Evolutionary conservation across 2,888 invertebrate genomes (phyloP).

Genomic region (Nebria salina): DNA sequence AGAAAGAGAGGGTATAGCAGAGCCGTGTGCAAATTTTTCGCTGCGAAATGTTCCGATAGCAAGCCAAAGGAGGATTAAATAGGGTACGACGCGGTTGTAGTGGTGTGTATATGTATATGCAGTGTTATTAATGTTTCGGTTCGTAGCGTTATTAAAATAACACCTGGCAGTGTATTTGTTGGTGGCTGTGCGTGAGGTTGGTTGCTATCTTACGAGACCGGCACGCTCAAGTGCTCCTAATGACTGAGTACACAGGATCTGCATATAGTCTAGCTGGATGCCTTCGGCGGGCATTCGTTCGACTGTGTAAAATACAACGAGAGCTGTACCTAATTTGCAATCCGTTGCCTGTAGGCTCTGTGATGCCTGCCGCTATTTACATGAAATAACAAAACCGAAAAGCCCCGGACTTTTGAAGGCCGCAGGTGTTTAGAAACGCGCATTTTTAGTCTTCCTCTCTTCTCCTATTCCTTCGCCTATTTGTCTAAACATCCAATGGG

Average conservation of each 20-base stretch:
- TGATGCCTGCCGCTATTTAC: conserved; percentile 30
- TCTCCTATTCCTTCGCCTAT: not conserved
- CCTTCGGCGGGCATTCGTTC: conserved; percentile 29
- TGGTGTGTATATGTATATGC: not conserved
- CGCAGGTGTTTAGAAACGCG: not conserved
- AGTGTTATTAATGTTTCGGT: conserved; percentile 30
- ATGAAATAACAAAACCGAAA: conserved; percentile 37
- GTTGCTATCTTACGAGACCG: conserved; percentile 18
- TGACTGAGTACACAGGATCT: conserved; percentile 62
- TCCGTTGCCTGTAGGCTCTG: conserved; percentile 50
- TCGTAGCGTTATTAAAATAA: conserved; percentile 37
- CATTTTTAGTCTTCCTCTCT: not conserved
- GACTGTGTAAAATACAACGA: conserved; percentile 7
- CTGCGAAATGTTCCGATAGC: not conserved
- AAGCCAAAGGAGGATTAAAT: not conserved
- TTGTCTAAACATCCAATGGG: not conserved
- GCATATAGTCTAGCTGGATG: conserved; percentile 55
- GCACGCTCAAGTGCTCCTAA: conserved; percentile 51
- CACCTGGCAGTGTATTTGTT: conserved; percentile 45
- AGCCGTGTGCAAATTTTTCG: not conserved
- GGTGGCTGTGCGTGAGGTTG: conserved; percentile 24
- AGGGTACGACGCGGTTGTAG: not conserved
- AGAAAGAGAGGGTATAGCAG: not conserved
- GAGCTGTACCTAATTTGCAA: conserved; percentile 60
- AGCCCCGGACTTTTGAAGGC: not conserved